Percentiles rank a stretch among this genome's conserved stretches.
These are phyloP conservation scores for Oppia nitens DNA, from an alignment of 1,140 invertebrate genomes.

Conservation along the genomic window DNA sequence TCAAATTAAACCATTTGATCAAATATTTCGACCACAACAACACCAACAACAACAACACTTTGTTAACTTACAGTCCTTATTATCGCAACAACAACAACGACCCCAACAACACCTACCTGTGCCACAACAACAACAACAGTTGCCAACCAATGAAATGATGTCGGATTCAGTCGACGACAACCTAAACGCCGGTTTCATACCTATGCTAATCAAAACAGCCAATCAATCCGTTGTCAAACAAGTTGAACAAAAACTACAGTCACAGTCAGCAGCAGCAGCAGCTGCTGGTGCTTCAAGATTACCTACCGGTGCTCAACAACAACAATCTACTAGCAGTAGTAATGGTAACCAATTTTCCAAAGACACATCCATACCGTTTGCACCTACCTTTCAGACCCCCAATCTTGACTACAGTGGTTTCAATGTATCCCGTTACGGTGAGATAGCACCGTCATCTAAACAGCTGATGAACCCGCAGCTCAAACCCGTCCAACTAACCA, in stretches of 20 bases:
- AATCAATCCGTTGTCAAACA: background rate
- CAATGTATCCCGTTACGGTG: background rate
- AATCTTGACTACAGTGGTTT: background rate
- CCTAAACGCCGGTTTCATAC: background rate
- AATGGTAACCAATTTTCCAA: background rate
- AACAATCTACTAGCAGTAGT: background rate
- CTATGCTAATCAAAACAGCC: background rate
- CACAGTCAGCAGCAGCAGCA: too few relatives aligned
- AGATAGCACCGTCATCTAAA: background rate
- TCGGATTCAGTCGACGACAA: background rate
- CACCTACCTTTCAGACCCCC: background rate
- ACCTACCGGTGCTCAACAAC: background rate
- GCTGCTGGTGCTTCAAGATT: too few relatives aligned
- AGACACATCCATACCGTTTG: background rate
- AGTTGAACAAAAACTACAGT: background rate
- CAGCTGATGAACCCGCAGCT: background rate
- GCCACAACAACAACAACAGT: background rate
- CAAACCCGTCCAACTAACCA: background rate
- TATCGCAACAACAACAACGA: background rate
- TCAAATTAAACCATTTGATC: background rate
- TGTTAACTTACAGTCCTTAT: background rate
- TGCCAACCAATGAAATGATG: background rate
- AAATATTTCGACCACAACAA: background rate
- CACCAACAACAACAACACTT: background rate
- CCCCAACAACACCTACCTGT: background rate